Evolutionary conservation across 2,888 invertebrate species (phyloP).

Genomic region (Oxycera nigricornis): DNA sequence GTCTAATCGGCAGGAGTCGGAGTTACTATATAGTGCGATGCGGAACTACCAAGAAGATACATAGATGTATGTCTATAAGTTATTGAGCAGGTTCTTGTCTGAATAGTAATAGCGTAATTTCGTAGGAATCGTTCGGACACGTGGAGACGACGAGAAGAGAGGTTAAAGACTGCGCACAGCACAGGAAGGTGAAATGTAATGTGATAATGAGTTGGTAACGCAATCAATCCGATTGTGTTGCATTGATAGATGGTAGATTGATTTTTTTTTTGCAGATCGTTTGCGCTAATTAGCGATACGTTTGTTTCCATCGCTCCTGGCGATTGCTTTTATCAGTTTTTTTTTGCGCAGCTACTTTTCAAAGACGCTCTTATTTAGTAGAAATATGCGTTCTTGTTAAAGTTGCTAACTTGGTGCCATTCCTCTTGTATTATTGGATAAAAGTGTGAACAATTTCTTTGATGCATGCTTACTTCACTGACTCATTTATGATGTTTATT

Average conservation of each 20-base stretch:
- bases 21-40: neutral
- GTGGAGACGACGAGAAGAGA: neutral
- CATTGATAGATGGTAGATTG: neutral
- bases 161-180: neutral
- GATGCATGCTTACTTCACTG: no score
- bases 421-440: no score
- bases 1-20: neutral
- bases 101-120: neutral
- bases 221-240: neutral
- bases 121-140: neutral
- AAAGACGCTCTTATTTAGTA: no score
- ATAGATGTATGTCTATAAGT: neutral
- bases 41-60: neutral
- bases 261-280: conserved; percentile 21
- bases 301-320: conserved; percentile 6
- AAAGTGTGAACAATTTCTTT: no score
- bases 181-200: neutral
- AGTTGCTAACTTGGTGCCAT: no score
- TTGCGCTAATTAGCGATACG: conserved; percentile 14
- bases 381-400: no score
- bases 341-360: no score
- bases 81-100: neutral
- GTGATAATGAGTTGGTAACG: conserved; percentile 24
- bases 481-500: no score
- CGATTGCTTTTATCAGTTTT: no score